A percentile compares a stretch with the other conserved stretches of the same genome.
Evolutionary conservation across 1,140 invertebrate species (phyloP).

Genomic region (Pseudomyrmex flavicornis): DNA sequence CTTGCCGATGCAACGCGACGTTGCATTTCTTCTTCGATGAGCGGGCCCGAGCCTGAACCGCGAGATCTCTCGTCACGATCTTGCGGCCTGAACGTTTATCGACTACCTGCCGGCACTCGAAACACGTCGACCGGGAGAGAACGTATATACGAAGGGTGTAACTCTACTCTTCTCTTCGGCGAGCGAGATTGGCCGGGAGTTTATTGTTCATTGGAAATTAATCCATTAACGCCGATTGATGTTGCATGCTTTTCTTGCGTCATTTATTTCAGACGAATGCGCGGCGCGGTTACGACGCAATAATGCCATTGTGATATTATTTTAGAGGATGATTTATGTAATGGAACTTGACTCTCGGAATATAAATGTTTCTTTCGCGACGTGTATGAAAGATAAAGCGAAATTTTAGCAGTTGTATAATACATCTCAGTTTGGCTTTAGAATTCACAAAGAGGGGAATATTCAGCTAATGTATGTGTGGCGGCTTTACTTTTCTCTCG

Average conservation of each 20-base stretch:
- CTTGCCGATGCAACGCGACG: slow-evolving; percentile 30
- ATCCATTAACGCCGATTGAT: slow-evolving; percentile 45
- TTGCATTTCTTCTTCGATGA: slow-evolving; percentile 31
- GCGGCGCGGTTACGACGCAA: background rate
- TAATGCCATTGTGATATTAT: slow-evolving; percentile 32
- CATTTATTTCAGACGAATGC: background rate
- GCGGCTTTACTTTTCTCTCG: background rate
- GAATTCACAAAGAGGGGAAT: background rate
- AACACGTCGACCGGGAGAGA: background rate
- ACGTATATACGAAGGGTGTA: slow-evolving; percentile 13
- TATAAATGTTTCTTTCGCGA: background rate
- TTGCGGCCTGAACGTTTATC: background rate
- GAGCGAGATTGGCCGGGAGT: slow-evolving; percentile 19
- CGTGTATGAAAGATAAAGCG: slow-evolving; percentile 2
- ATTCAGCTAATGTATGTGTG: background rate
- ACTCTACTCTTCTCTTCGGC: background rate
- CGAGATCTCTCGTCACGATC: slow-evolving; percentile 37
- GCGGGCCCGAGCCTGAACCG: background rate
- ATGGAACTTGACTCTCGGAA: background rate
- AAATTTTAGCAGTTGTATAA: background rate
- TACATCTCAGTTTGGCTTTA: background rate
- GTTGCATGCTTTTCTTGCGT: background rate
- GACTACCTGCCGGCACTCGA: slow-evolving; percentile 29
- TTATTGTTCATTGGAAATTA: slow-evolving; percentile 37
- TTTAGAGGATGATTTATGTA: slow-evolving; percentile 13